Base-by-base conservation (phyloP, 37 sponge, comb jelly and placozoan genomes). In the Cladorhizidae sp. region DNA sequence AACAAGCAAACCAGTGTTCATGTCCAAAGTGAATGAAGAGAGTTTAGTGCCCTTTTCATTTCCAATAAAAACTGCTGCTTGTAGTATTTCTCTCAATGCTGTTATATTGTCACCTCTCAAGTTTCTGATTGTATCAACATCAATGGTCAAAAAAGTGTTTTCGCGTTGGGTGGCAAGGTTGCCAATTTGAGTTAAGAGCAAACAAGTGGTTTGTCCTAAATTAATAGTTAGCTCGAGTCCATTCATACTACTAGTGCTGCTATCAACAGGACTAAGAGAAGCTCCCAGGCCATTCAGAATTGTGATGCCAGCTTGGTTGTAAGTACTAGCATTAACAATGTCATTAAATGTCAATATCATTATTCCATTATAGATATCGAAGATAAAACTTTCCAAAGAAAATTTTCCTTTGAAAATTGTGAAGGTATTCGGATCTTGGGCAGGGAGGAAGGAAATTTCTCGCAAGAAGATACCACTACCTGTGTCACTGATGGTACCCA, bases 281-380 rank as follows among this genome's bases (percentile, higher is more conserved):
- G 25, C 39, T 5, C 18, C 18, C 26, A 11, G 18, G 3, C 28
- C 28, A 37, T 20, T 40, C 5, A 6, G 22, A 21, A 75, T 20
- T 18, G 18, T 7, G 58, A 75, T 11, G 5, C 22, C 57, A 23
- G 8, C 59, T 38, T 9, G 39, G 68, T 67, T 58, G 73, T 78
- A 88, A 23, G 95, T 91, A 17, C 67, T 67, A 20, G 50, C 77
- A 40, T 90, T 43, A 40, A 83, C 92, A 54, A 92, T 67, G 72
- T 92, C 93, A 82, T 85, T 68, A 52, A 96, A 96, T 3, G 93
- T 96, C 40, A 96, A 80, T 7, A 59, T 63, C n/a, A 96, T 28
- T 38, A 64, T 31, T 49, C 96, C 86, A 74, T 62, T 93, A 82
- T 85, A 70, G 57, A 95, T 76, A 42, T 95, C 85, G 20, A 95